phyloP scores from a whole-genome alignment of 2,888 invertebrate genomes.

The Monoplex corrugatus region DNA sequence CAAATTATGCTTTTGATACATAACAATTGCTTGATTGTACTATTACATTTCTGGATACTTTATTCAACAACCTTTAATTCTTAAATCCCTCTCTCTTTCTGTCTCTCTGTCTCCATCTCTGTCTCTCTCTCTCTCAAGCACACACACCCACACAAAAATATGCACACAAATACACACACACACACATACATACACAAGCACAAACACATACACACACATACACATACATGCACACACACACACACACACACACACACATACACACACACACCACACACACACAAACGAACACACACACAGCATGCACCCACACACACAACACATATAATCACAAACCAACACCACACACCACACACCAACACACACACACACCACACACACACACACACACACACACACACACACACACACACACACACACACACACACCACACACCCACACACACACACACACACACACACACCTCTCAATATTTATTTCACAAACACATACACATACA shows the following conservation, averaged over 20 bases:
- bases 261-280: background rate
- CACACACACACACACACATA: background rate
- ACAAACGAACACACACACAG: background rate
- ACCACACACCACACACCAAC: no score
- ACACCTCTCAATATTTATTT: background rate
- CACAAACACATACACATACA: background rate
- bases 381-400: slow-evolving; percentile 12
- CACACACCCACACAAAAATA: no score
- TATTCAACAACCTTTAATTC: no score
- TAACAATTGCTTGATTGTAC: no score
- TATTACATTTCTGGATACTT: no score
- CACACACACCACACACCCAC: background rate
- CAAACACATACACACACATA: no score
- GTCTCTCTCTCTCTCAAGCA: no score
- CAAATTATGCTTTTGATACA: no score
- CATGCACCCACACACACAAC: background rate
- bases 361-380: background rate
- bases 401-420: background rate
- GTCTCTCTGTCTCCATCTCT: no score
- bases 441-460: slow-evolving; percentile 29
- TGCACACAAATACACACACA: no score
- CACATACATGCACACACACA: background rate
- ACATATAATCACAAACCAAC: background rate
- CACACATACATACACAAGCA: no score
- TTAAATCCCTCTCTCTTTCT: no score